Conservation (phyloP, 2,797 vertebrate species). For the Poeciliopsis paucimaculata region DNA sequence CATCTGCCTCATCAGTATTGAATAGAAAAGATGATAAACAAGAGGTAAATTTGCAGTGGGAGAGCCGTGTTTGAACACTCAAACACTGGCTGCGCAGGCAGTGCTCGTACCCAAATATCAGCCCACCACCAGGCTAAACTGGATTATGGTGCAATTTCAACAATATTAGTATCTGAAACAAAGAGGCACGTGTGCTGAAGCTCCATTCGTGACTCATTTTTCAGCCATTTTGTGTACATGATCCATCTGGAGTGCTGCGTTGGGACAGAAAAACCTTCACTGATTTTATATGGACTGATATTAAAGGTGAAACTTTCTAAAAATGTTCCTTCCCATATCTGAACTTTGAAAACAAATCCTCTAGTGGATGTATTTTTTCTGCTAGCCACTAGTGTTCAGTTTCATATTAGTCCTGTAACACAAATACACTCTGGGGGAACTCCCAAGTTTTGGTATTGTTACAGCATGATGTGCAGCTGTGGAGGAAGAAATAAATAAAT, state of each 20-base stretch:
- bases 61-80: constrained; percentile 63
- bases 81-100: constrained; percentile 49
- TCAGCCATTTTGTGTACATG: constrained; percentile 53
- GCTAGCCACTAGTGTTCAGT: not conserved
- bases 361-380: not conserved
- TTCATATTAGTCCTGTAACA: constrained; percentile 2
- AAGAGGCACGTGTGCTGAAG: constrained; percentile 47
- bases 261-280: constrained; percentile 19
- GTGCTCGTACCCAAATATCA: constrained; percentile 59
- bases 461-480: constrained; percentile 28
- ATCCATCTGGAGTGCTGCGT: constrained; percentile 34
- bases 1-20: constrained; percentile 67
- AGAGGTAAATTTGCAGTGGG: constrained; percentile 60
- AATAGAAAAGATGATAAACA: constrained; percentile 60
- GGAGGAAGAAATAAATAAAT: constrained; percentile 55
- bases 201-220: constrained; percentile 45
- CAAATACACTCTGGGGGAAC: constrained; percentile 17
- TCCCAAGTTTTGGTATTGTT: constrained; percentile 31
- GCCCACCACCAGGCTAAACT: constrained; percentile 60
- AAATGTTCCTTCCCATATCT: not conserved
- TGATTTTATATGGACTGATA: constrained; percentile 4
- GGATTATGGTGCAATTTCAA: constrained; percentile 62
- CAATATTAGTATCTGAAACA: constrained; percentile 64
- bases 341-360: constrained; percentile 7
- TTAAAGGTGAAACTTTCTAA: constrained; percentile 2